Evolutionary conservation across 2,888 invertebrate species (phyloP).

Genomic region (Pachymerium ferrugineum): DNA sequence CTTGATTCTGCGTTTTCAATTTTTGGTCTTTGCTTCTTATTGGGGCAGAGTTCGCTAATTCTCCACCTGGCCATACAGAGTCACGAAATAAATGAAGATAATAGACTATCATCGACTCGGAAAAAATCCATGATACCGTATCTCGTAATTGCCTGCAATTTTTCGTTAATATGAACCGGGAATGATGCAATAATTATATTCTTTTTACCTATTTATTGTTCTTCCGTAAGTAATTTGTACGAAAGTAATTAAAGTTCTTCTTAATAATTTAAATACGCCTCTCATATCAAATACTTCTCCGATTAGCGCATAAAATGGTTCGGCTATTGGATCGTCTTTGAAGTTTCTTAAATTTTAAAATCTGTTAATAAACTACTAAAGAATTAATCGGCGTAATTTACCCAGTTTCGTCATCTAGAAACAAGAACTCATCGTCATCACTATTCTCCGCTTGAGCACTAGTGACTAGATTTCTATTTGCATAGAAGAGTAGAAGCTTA

Average conservation of each 20-base stretch:
- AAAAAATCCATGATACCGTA: slow-evolving; percentile 77
- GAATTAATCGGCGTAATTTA: neutral
- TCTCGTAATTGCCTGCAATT: slow-evolving; percentile 72
- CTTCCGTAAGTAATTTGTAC: slow-evolving; percentile 88
- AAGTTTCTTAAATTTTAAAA: slow-evolving; percentile 38
- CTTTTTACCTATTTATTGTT: slow-evolving; percentile 65
- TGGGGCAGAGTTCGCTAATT: slow-evolving; percentile 52
- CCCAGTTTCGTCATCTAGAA: slow-evolving; percentile 57
- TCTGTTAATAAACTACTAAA: neutral
- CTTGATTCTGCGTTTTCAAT: slow-evolving; percentile 46
- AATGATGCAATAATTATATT: neutral
- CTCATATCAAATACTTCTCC: slow-evolving; percentile 86
- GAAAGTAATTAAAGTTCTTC: slow-evolving; percentile 81
- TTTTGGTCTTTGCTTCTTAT: slow-evolving; percentile 59
- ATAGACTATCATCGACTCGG: slow-evolving; percentile 84
- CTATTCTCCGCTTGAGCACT: slow-evolving; percentile 52
- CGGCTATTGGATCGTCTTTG: slow-evolving; percentile 73
- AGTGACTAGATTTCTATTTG: neutral
- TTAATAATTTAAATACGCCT: slow-evolving; percentile 78
- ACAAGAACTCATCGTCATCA: slow-evolving; percentile 72
- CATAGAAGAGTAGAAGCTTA: neutral
- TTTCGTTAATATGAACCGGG: neutral
- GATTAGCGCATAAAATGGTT: slow-evolving; percentile 78
- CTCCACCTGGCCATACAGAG: slow-evolving; percentile 82
- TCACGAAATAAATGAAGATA: slow-evolving; percentile 75